phyloP scores from a whole-genome alignment of 2,888 invertebrate species.

The Xanthostigma xanthostigma region DNA sequence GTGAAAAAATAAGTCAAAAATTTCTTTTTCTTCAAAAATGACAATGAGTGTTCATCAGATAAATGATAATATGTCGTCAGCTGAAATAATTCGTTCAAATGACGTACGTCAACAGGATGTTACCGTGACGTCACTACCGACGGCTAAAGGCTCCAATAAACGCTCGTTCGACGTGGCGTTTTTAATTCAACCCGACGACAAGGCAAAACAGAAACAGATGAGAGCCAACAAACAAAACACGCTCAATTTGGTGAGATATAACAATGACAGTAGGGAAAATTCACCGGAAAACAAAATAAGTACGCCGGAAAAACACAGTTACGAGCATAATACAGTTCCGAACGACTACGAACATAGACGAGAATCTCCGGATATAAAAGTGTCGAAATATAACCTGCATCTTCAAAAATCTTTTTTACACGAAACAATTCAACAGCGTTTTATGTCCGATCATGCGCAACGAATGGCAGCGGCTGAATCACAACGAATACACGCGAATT shows the following conservation, averaged over 20 bases:
- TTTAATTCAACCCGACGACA: slow-evolving; percentile 75
- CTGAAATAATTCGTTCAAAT: not conserved
- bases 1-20: not conserved
- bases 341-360: too few species aligned
- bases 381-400: too few species aligned
- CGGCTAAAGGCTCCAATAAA: slow-evolving; percentile 39
- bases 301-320: too few species aligned
- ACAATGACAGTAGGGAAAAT: slow-evolving; percentile 14
- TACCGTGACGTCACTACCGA: slow-evolving; percentile 16
- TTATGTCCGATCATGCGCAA: too few species aligned
- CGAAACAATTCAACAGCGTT: too few species aligned
- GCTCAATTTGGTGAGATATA: slow-evolving; percentile 21
- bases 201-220: slow-evolving; percentile 47
- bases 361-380: too few species aligned
- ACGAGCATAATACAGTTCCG: too few species aligned
- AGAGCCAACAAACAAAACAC: slow-evolving; percentile 36
- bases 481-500: too few species aligned
- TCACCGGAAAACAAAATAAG: slow-evolving; percentile 1
- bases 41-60: slow-evolving; percentile 5
- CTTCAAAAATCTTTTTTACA: too few species aligned
- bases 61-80: not conserved
- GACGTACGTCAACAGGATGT: not conserved
- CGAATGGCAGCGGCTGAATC: too few species aligned
- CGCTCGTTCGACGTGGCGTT: slow-evolving; percentile 84
- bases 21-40: not conserved